Evolutionary conservation across 1,140 invertebrate species (phyloP).

Genomic region (Rhagoletis pomonella): DNA sequence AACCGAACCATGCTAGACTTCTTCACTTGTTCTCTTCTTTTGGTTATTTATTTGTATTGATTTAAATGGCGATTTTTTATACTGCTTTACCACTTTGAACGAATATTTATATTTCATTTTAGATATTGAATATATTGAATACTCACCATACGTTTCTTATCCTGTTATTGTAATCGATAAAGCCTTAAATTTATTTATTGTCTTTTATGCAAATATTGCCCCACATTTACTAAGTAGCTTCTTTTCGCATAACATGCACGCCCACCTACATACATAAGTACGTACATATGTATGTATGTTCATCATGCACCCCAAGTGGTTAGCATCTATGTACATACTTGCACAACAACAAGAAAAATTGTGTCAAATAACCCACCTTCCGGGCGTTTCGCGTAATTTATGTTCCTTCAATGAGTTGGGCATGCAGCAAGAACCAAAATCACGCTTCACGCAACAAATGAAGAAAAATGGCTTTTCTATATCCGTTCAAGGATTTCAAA

Average conservation of each 20-base stretch:
- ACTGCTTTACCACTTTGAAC: too few relatives aligned
- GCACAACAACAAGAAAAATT: background rate
- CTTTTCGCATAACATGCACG: background rate
- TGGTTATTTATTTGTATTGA: too few relatives aligned
- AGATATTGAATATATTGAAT: too few relatives aligned
- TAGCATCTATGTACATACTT: too few relatives aligned
- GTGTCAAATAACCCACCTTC: constrained; percentile 37
- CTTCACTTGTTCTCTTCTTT: too few relatives aligned
- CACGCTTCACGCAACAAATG: constrained; percentile 31
- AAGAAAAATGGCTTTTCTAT: constrained; percentile 43
- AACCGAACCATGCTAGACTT: too few relatives aligned
- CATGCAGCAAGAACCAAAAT: background rate
- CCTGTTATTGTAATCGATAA: background rate
- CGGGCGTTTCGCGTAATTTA: constrained; percentile 11
- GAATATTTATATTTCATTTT: too few relatives aligned
- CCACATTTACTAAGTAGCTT: constrained; percentile 30
- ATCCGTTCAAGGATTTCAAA: constrained; percentile 22
- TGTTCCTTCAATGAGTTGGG: constrained; percentile 32
- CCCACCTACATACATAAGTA: background rate
- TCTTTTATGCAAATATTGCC: background rate
- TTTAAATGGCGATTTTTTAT: too few relatives aligned
- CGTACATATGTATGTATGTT: background rate
- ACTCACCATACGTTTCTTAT: background rate
- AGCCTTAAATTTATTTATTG: constrained; percentile 15
- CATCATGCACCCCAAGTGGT: too few relatives aligned